phyloP scores from a whole-genome alignment of 2,797 vertebrate genomes.

The Danio aesculapii region DNA sequence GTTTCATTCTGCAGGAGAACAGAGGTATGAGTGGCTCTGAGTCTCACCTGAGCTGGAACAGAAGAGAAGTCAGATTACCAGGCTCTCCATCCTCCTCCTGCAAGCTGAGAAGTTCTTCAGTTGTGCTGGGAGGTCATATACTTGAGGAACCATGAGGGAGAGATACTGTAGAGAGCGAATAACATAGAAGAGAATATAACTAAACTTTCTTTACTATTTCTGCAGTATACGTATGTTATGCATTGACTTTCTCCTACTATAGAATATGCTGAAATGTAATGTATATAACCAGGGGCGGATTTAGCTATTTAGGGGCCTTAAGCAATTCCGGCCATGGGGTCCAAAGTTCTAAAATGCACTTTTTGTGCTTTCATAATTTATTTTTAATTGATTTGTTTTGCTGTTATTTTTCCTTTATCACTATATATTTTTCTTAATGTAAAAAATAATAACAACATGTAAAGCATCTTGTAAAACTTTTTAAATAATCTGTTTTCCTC shows the following conservation, averaged over 20 bases:
- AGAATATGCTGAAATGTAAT: not conserved
- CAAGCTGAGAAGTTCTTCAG: conserved; percentile 21
- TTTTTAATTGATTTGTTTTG: too few species aligned
- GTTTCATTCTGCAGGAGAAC: conserved; percentile 30
- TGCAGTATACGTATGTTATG: not conserved
- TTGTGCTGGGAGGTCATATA: conserved; percentile 29
- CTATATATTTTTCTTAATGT: too few species aligned
- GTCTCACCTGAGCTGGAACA: conserved; percentile 36
- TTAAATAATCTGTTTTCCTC: too few species aligned
- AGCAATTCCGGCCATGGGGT: too few species aligned
- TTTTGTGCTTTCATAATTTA: too few species aligned
- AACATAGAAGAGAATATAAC: not conserved
- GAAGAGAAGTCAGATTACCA: conserved; percentile 37
- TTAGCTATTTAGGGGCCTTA: too few species aligned
- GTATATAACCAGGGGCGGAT: not conserved
- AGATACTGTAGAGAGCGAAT: not conserved
- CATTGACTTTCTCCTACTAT: not conserved
- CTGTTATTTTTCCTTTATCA: too few species aligned
- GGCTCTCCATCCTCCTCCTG: not conserved
- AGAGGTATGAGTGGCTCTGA: conserved; percentile 3
- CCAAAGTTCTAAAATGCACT: too few species aligned
- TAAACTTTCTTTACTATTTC: not conserved
- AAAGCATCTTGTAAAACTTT: too few species aligned
- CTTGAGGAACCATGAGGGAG: not conserved
- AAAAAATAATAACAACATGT: too few species aligned